phyloP scores from a whole-genome alignment of 1,140 invertebrate genomes.

The Drosophila ercepeae region DNA sequence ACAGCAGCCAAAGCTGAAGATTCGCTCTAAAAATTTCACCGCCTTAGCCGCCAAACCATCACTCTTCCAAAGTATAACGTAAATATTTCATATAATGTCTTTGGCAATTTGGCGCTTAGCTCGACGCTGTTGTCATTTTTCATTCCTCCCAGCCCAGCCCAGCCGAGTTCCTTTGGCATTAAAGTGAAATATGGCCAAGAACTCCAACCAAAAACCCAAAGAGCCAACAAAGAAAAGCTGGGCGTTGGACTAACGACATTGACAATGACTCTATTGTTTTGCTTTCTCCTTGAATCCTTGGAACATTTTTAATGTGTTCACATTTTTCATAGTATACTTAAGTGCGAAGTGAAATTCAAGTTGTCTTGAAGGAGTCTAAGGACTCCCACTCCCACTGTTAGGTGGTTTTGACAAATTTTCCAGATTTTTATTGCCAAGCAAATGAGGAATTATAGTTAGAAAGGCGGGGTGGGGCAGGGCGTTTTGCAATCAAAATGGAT shows the following conservation, averaged over 20 bases:
- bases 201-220: neutral
- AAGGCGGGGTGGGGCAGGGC: neutral
- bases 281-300: slow-evolving; percentile 15
- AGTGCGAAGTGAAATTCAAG: slow-evolving; percentile 7
- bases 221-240: slow-evolving; percentile 18
- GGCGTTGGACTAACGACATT: slow-evolving; percentile 27
- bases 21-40: neutral
- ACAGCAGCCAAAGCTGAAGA: slow-evolving; percentile 9
- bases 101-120: slow-evolving; percentile 60
- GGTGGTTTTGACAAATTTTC: neutral
- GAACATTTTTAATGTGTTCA: slow-evolving; percentile 39
- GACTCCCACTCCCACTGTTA: too few relatives aligned
- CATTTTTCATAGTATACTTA: slow-evolving; percentile 47
- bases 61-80: slow-evolving; percentile 5
- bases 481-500: slow-evolving; percentile 74
- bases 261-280: slow-evolving; percentile 51
- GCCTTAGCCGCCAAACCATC: slow-evolving; percentile 1
- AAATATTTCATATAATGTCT: slow-evolving; percentile 75
- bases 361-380: too few relatives aligned
- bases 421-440: neutral
- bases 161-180: slow-evolving; percentile 48
- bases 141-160: slow-evolving; percentile 34
- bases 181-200: slow-evolving; percentile 68
- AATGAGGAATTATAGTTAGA: slow-evolving; percentile 10
- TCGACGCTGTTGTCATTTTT: slow-evolving; percentile 66